Evolutionary conservation across 2,797 vertebrate species (phyloP), one percentile per base, ranked within the genome.

Genomic region (Oreochromis mossambicus): DNA sequence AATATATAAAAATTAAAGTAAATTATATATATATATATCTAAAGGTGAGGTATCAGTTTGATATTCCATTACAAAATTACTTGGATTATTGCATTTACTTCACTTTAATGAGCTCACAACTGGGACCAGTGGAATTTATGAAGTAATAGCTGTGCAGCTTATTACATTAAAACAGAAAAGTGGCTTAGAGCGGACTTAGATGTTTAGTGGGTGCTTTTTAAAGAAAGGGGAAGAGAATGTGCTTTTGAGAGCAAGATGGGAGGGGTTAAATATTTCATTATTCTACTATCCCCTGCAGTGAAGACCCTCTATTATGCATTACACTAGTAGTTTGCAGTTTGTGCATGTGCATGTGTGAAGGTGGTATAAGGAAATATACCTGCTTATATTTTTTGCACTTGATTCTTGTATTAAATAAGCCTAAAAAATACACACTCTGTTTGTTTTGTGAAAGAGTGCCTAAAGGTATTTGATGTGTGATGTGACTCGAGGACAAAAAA

Each of bases 241-340:
- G 83, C 13, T 8, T 32, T 21, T 54, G 21, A 86, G 8, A 73
- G 73, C 36, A 79, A 84, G 58, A 78, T 54, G 19, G 48, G 26
- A 86, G 75, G 83, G 86, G 88, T 89, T 90, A 90, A 90, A 91
- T 91, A 86, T 90, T 92, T 89, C 68, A 87, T 88, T 80, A 83
- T 83, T 68, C 52, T 78, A 77, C 55, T 34, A 81, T 85, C 77
- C 89, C 83, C 88, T 87, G 86, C 87, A 87, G 86, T 83, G 55
- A 89, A 73, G 66, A 81, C 73, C 80, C 50, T 82, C 75, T 68
- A 89, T 91, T 88, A 85, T 54, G 36, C 77, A 78, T 79, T 46
- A 17, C 41, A 46, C 41, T 21, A 8, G 52, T 78, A 24, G 32
- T 54, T 87, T 56, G 10, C 50, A 38, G 52, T 77, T 61, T 58